Conservation (phyloP, 2,888 invertebrate genomes). For the Physocephala rufipes region DNA sequence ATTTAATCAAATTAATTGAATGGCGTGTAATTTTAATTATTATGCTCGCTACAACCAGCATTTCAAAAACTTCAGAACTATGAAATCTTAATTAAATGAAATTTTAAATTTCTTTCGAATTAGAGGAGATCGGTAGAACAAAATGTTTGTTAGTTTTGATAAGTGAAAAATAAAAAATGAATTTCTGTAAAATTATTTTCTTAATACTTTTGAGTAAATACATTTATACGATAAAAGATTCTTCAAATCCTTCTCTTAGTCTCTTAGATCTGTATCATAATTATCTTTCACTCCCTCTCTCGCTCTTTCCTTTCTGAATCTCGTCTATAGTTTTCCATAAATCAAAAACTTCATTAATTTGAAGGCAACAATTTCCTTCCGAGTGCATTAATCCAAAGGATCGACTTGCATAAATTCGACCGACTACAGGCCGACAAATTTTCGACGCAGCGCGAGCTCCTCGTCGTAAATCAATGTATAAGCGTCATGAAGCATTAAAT, state of each 20-base stretch:
- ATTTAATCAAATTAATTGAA: constrained; percentile 1
- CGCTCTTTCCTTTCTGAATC: neutral
- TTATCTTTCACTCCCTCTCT: neutral
- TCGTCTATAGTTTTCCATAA: neutral
- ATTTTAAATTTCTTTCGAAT: neutral
- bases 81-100: neutral
- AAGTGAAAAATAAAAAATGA: too few relatives aligned
- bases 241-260: too few relatives aligned
- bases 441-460: too few relatives aligned
- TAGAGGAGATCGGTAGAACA: neutral
- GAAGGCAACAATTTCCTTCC: neutral
- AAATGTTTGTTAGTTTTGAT: too few relatives aligned
- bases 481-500: constrained; percentile 4
- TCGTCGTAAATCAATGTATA: constrained; percentile 1
- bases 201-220: too few relatives aligned
- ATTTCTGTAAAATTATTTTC: too few relatives aligned
- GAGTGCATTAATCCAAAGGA: neutral
- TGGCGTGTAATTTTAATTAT: neutral
- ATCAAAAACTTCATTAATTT: neutral
- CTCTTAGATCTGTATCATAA: too few relatives aligned
- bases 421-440: neutral
- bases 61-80: neutral
- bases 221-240: too few relatives aligned
- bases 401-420: constrained; percentile 4
- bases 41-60: neutral